Evolutionary conservation across 1,140 invertebrate genomes (phyloP).

Genomic region (Venturia canescens): DNA sequence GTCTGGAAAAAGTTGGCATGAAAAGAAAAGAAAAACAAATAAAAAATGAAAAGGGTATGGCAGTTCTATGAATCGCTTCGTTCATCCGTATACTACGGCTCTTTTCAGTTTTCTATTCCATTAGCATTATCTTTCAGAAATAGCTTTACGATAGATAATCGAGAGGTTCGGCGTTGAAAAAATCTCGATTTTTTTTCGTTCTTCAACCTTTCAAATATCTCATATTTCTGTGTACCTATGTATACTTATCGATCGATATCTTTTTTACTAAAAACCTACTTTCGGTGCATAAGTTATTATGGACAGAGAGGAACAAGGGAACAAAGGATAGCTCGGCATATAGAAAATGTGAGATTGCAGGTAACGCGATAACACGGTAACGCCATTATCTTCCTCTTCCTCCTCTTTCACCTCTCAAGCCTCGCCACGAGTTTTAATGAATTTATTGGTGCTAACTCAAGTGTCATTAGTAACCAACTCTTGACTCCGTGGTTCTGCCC

Average conservation of each 20-base stretch:
- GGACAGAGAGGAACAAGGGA: neutral
- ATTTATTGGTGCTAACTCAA: slow-evolving; percentile 8
- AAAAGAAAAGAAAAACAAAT: neutral
- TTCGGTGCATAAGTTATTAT: neutral
- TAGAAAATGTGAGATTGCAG: neutral
- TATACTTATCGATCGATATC: too few relatives aligned
- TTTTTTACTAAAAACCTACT: too few relatives aligned
- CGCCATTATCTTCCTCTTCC: neutral
- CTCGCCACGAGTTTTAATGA: slow-evolving; percentile 9
- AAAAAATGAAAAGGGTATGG: neutral
- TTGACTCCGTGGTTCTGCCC: neutral
- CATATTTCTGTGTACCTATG: too few relatives aligned
- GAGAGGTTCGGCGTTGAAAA: too few relatives aligned
- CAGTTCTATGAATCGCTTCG: too few relatives aligned
- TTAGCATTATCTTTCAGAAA: too few relatives aligned
- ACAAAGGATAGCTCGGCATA: neutral
- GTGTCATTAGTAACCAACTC: slow-evolving; percentile 11
- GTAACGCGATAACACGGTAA: slow-evolving; percentile 8
- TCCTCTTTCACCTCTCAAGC: neutral
- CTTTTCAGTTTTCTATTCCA: too few relatives aligned
- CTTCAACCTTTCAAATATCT: too few relatives aligned
- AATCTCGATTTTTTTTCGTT: too few relatives aligned
- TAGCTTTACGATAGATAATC: too few relatives aligned
- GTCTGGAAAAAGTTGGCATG: neutral
- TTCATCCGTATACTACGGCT: too few relatives aligned